Percentiles rank a stretch among this genome's conserved stretches.
Conservation (phyloP, 2,888 invertebrate genomes). For the Polymixis lichenea region DNA sequence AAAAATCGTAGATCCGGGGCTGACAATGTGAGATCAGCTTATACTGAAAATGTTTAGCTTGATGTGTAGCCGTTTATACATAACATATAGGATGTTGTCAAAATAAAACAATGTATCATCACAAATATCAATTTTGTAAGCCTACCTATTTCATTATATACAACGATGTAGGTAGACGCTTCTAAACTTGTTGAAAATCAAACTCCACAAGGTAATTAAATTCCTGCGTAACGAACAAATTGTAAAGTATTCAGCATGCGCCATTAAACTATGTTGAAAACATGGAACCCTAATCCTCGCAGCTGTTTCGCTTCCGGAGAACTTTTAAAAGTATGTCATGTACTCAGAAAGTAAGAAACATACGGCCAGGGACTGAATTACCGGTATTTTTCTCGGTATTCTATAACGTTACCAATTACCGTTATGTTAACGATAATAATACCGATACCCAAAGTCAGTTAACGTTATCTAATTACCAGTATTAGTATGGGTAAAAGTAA, state of each 20-base stretch:
- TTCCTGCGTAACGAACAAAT: slow-evolving; percentile 12
- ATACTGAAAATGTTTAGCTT: too few relatives aligned
- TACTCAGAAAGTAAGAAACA: not conserved
- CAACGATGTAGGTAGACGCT: not conserved
- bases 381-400: too few relatives aligned
- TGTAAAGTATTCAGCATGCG: slow-evolving; percentile 14
- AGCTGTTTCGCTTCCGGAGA: not conserved
- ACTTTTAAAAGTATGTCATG: slow-evolving; percentile 12
- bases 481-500: too few relatives aligned
- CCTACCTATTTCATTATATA: not conserved
- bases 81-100: not conserved
- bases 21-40: too few relatives aligned
- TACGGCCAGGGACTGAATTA: too few relatives aligned
- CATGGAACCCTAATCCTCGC: not conserved
- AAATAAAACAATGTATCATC: not conserved
- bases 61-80: not conserved
- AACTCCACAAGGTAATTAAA: slow-evolving; percentile 18
- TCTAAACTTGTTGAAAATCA: not conserved
- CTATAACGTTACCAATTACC: too few relatives aligned
- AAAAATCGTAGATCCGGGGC: too few relatives aligned
- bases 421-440: too few relatives aligned
- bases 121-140: not conserved
- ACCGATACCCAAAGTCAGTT: too few relatives aligned
- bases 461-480: too few relatives aligned
- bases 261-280: not conserved